Evolutionary conservation across 1,140 invertebrate species (phyloP).

Genomic region (Drosophila athabasca): DNA sequence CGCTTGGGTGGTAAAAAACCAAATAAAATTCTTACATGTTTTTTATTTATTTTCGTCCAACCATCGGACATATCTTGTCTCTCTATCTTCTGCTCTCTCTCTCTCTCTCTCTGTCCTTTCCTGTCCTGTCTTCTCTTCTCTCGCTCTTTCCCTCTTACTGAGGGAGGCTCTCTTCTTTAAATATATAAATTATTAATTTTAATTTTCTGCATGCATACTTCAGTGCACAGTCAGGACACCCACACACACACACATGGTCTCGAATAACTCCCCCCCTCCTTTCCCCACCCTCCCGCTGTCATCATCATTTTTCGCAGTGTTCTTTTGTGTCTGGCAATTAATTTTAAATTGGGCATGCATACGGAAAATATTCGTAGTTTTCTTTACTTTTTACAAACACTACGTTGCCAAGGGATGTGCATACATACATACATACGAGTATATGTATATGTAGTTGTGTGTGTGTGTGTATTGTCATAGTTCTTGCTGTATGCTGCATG

Average conservation of each 20-base stretch:
- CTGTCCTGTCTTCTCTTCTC: not conserved
- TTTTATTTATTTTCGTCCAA: slow-evolving; percentile 32
- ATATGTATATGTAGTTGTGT: slow-evolving; percentile 22
- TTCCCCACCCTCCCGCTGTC: slow-evolving; percentile 26
- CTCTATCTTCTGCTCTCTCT: slow-evolving; percentile 23
- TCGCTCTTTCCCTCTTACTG: slow-evolving; percentile 9
- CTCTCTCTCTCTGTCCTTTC: slow-evolving; percentile 20
- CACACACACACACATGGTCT: slow-evolving; percentile 20
- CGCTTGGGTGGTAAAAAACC: too few species aligned
- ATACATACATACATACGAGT: not conserved
- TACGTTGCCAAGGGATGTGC: slow-evolving; percentile 41
- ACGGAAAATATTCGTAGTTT: slow-evolving; percentile 82
- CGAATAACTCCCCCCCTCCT: slow-evolving; percentile 32
- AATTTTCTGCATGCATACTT: slow-evolving; percentile 83
- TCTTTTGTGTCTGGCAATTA: slow-evolving; percentile 84
- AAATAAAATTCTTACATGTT: not conserved
- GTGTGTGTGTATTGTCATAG: slow-evolving; percentile 7
- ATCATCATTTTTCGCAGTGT: slow-evolving; percentile 53
- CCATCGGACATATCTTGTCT: slow-evolving; percentile 1
- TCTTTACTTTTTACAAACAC: slow-evolving; percentile 65
- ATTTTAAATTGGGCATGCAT: slow-evolving; percentile 83
- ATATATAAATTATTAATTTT: slow-evolving; percentile 83
- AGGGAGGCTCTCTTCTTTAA: slow-evolving; percentile 44
- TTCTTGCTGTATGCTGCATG: too few species aligned
- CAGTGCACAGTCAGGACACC: slow-evolving; percentile 62